Conservation (phyloP, 1,140 invertebrate species). For the Bombus breviceps region DNA sequence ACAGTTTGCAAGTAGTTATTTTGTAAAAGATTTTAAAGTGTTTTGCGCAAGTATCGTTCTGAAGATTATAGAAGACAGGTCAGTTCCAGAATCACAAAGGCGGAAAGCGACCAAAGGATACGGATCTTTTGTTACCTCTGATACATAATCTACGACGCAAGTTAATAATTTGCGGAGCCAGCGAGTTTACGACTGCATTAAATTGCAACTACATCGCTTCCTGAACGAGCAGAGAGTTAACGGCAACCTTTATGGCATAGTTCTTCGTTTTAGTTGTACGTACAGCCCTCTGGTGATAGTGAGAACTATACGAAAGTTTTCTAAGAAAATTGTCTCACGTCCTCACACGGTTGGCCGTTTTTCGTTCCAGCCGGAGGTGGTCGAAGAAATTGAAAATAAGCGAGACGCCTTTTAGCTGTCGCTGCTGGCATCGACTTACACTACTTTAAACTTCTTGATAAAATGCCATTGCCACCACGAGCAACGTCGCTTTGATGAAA, state of each 20-base stretch:
- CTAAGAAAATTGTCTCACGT: constrained; percentile 47
- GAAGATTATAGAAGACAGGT: neutral
- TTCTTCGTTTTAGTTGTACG: constrained; percentile 10
- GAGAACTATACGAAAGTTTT: constrained; percentile 31
- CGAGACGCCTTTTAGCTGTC: neutral
- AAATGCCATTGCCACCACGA: neutral
- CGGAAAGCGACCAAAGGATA: neutral
- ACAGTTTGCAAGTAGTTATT: neutral
- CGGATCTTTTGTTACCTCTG: constrained; percentile 3
- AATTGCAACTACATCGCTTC: constrained; percentile 17
- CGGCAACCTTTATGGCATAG: constrained; percentile 38
- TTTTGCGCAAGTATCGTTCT: neutral
- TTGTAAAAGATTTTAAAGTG: neutral
- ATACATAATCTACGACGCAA: constrained; percentile 41
- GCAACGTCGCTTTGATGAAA: neutral
- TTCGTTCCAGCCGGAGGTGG: neutral
- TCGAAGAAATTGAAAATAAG: constrained; percentile 33
- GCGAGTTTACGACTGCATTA: constrained; percentile 42
- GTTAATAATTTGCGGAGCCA: constrained; percentile 48
- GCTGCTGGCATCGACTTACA: neutral
- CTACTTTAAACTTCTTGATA: neutral
- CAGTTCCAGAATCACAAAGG: neutral
- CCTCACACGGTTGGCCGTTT: constrained; percentile 18
- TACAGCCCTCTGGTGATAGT: constrained; percentile 17
- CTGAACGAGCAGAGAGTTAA: constrained; percentile 33